phyloP scores from a whole-genome alignment of 1,140 invertebrate species.

The Orussus abietinus region DNA sequence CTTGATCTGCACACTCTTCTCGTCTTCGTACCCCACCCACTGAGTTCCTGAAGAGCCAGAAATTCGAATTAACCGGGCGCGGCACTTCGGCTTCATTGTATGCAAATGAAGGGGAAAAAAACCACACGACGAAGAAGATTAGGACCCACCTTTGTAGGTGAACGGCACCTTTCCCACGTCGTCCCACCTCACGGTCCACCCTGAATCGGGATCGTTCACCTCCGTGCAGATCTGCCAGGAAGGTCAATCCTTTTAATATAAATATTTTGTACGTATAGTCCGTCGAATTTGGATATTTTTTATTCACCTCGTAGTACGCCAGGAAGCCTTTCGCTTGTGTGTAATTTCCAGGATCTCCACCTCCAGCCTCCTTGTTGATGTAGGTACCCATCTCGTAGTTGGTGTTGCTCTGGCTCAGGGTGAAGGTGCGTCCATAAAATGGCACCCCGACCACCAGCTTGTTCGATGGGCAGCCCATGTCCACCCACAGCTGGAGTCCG shows the following conservation, averaged over 20 bases:
- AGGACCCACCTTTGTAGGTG: constrained; percentile 68
- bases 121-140: too few relatives aligned
- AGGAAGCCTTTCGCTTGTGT: constrained; percentile 82
- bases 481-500: constrained; percentile 78
- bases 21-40: constrained; percentile 90
- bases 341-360: constrained; percentile 77
- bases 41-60: constrained; percentile 62
- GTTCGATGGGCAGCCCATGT: constrained; percentile 79
- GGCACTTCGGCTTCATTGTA: too few relatives aligned
- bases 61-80: too few relatives aligned
- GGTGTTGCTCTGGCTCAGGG: constrained; percentile 72
- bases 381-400: constrained; percentile 79
- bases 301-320: constrained; percentile 78
- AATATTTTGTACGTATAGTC: too few relatives aligned
- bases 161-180: constrained; percentile 78
- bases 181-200: constrained; percentile 82
- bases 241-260: background rate
- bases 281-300: too few relatives aligned
- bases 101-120: constrained; percentile 2
- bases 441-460: constrained; percentile 86
- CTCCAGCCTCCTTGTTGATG: constrained; percentile 83
- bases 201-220: constrained; percentile 62
- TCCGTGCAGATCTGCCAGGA: constrained; percentile 69
- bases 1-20: constrained; percentile 75
- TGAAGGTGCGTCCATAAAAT: constrained; percentile 82